A percentile compares a stretch with the other conserved stretches of the same genome.
Evolutionary conservation across 2,797 vertebrate genomes (phyloP).

Genomic region (Cirrhinus molitorella): DNA sequence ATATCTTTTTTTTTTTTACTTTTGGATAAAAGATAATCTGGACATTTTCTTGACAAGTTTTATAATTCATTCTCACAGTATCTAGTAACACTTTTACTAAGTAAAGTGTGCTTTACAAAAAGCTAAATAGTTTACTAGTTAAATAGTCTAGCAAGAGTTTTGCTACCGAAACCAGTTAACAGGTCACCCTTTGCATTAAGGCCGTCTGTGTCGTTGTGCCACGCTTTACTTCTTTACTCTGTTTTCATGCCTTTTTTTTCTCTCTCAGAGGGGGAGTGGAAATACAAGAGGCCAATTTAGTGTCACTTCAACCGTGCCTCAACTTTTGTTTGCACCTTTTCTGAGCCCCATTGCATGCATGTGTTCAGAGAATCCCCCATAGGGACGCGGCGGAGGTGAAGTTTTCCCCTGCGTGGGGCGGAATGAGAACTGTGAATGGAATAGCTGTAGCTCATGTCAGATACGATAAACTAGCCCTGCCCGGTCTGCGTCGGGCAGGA

Average conservation of each 20-base stretch:
- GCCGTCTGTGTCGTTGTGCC: constrained; percentile 3
- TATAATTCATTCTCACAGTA: background rate
- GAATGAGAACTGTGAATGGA: constrained; percentile 61
- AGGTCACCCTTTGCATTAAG: background rate
- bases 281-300: constrained; percentile 1
- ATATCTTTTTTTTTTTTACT: background rate
- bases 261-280: background rate
- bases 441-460: constrained; percentile 54
- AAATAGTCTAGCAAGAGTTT: no score
- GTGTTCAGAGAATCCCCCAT: constrained; percentile 31
- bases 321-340: constrained; percentile 49
- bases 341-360: constrained; percentile 51
- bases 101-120: constrained; percentile 4
- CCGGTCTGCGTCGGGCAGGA: constrained; percentile 32
- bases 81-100: background rate
- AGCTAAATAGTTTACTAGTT: background rate
- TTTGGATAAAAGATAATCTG: background rate
- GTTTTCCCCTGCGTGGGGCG: constrained; percentile 12
- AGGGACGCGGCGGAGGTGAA: constrained; percentile 7
- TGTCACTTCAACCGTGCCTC: constrained; percentile 41
- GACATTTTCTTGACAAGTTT: background rate
- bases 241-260: constrained; percentile 9
- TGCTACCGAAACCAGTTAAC: no score
- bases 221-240: background rate
- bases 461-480: constrained; percentile 52